These are phyloP conservation scores for Pagetopsis macropterus DNA, from an alignment of 2,797 vertebrate species.

Conservation along the genomic window DNA sequence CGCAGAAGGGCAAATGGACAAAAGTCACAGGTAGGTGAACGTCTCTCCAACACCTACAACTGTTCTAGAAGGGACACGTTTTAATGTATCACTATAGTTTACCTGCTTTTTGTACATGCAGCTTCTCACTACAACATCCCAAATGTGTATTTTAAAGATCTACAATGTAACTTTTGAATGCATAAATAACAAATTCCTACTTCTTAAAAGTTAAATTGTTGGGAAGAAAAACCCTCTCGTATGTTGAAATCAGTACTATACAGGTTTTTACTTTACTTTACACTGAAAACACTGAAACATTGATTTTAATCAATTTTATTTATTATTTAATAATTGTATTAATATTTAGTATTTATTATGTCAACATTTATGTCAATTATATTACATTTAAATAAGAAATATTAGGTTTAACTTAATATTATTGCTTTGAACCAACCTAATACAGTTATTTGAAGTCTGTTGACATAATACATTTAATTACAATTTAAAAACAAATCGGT, in stretches of 20 bases:
- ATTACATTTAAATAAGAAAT: no score
- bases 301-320: no score
- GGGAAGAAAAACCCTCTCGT: neutral
- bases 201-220: neutral
- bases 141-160: neutral
- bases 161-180: neutral
- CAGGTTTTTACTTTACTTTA: neutral
- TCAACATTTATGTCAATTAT: no score
- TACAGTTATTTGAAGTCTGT: no score
- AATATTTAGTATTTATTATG: no score
- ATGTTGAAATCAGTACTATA: neutral
- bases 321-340: no score
- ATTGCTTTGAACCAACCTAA: no score
- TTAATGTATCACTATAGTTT: neutral
- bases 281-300: no score
- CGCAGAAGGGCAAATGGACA: slow-evolving; percentile 6
- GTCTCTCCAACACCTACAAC: neutral
- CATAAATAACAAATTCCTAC: neutral
- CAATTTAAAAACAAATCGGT: no score
- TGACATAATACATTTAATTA: no score
- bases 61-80: neutral
- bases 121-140: neutral
- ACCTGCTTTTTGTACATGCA: neutral
- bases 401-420: no score
- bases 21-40: slow-evolving; percentile 9